These are phyloP conservation scores for Drosophila melanogaster DNA, from an alignment of 1,140 invertebrate genomes.

Conservation along the genomic window Release_6_plus_ISO1_MT NT_037436.4:11521501-11522000, in stretches of 20 bases:
- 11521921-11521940: constrained; percentile 3
- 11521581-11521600: constrained; percentile 29
- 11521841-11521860: background rate
- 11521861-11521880: background rate
- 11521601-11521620: constrained; percentile 8
- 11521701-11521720: background rate
- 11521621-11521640: constrained; percentile 19
- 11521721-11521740: background rate
- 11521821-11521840: background rate
- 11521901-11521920: constrained; percentile 9
- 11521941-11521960: constrained; percentile 14
- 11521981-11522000: constrained; percentile 5
- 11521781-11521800: background rate
- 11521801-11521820: no score
- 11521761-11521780: background rate
- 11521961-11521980: constrained; percentile 16
- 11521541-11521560: constrained; percentile 3
- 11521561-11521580: background rate
- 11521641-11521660: constrained; percentile 16
- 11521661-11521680: constrained; percentile 6
- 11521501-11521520: background rate
- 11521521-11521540: background rate
- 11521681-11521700: background rate
- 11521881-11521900: constrained; percentile 26
- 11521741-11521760: background rate